Conservation (phyloP, 2,888 invertebrate species). For the Teinopalpus imperialis region DNA sequence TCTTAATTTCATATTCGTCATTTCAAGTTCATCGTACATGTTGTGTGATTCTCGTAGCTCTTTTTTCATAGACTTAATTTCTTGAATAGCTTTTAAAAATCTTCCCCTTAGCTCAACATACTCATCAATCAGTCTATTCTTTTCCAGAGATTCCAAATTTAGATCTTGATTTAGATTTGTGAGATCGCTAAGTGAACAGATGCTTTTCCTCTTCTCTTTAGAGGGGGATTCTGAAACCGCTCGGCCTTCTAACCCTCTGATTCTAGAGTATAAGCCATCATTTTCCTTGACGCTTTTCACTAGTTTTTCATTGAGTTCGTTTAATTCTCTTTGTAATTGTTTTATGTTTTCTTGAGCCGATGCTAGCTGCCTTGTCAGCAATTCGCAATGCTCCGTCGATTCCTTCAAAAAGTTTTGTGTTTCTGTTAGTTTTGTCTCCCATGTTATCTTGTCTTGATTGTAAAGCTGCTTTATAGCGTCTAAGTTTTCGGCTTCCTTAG, state of each 20-base stretch:
- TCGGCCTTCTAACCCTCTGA: slow-evolving; percentile 87
- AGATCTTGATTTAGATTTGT: slow-evolving; percentile 90
- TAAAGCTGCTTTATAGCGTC: slow-evolving; percentile 83
- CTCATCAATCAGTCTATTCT: slow-evolving; percentile 90
- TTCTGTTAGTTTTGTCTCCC: slow-evolving; percentile 85
- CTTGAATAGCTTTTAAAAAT: slow-evolving; percentile 91
- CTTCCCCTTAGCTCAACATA: slow-evolving; percentile 88
- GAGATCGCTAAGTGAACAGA: slow-evolving; percentile 90
- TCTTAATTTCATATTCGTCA: slow-evolving; percentile 88
- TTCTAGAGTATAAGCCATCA: slow-evolving; percentile 86
- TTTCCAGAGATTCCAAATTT: slow-evolving; percentile 87
- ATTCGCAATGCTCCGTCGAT: slow-evolving; percentile 84
- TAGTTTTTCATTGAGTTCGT: slow-evolving; percentile 84
- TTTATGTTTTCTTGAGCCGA: slow-evolving; percentile 85
- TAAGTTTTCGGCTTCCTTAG: slow-evolving; percentile 86
- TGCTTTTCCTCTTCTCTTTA: slow-evolving; percentile 84
- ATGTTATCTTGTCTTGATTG: slow-evolving; percentile 84
- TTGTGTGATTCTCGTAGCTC: slow-evolving; percentile 90
- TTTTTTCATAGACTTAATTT: slow-evolving; percentile 91
- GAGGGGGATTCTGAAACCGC: slow-evolving; percentile 72
- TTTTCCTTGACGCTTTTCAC: slow-evolving; percentile 89
- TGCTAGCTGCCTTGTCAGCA: slow-evolving; percentile 84
- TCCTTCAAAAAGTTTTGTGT: slow-evolving; percentile 86
- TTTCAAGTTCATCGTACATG: slow-evolving; percentile 89
- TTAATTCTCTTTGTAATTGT: slow-evolving; percentile 85